A percentile compares a stretch with the other conserved stretches of the same genome.
These are phyloP conservation scores for Callosobruchus maculatus DNA, from an alignment of 2,888 invertebrate genomes.

Conservation along the genomic window DNA sequence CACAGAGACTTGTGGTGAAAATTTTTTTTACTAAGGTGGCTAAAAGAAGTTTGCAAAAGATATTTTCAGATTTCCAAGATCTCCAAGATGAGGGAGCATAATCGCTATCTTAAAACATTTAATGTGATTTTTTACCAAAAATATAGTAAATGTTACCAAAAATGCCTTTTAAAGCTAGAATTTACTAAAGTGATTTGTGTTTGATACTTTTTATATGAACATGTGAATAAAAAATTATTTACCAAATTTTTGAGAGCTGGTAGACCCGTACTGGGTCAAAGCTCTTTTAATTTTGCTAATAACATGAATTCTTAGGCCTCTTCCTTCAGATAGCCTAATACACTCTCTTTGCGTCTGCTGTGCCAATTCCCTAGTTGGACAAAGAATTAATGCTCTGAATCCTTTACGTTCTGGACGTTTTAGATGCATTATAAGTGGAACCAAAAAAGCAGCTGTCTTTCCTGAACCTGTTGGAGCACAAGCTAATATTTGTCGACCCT, in stretches of 20 bases:
- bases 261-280: slow-evolving; percentile 66
- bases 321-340: slow-evolving; percentile 67
- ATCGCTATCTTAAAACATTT: too few species aligned
- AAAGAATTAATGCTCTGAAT: slow-evolving; percentile 81
- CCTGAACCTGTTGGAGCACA: slow-evolving; percentile 98
- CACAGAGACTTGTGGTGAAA: too few species aligned
- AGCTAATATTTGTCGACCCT: slow-evolving; percentile 81
- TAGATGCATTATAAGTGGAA: slow-evolving; percentile 81
- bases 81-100: too few species aligned
- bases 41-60: too few species aligned
- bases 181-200: too few species aligned
- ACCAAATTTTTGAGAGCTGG: slow-evolving; percentile 76
- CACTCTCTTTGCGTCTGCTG: slow-evolving; percentile 86
- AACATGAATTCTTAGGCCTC: slow-evolving; percentile 70
- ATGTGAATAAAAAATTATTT: slow-evolving; percentile 19
- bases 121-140: too few species aligned
- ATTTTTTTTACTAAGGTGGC: too few species aligned
- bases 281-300: slow-evolving; percentile 77
- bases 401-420: slow-evolving; percentile 68
- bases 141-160: too few species aligned
- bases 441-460: slow-evolving; percentile 91
- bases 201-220: too few species aligned
- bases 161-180: too few species aligned
- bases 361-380: slow-evolving; percentile 92
- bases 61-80: too few species aligned